A percentile compares a stretch with the other conserved stretches of the same genome.
phyloP scores from a whole-genome alignment of 2,888 invertebrate genomes.

The Drosophila atroscutellata region DNA sequence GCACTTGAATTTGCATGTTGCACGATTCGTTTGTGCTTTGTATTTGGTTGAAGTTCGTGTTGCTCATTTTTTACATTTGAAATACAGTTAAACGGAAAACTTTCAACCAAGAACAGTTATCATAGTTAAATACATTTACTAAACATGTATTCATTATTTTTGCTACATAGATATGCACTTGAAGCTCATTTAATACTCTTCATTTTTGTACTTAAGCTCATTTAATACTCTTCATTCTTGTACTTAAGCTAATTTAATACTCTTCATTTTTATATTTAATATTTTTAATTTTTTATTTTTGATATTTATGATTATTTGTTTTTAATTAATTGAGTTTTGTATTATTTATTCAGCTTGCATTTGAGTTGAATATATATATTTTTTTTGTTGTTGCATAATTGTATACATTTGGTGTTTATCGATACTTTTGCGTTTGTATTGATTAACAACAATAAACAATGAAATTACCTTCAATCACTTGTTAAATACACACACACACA shows the following conservation, averaged over 20 bases:
- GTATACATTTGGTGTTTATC: neutral
- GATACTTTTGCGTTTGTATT: conserved; percentile 15
- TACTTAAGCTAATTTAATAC: neutral
- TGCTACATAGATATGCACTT: neutral
- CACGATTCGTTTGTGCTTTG: neutral
- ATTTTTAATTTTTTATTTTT: neutral
- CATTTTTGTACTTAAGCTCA: no score
- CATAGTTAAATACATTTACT: neutral
- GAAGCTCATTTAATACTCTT: neutral
- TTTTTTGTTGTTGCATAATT: conserved; percentile 9
- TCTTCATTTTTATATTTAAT: neutral
- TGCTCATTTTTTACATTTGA: neutral
- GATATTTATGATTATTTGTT: neutral
- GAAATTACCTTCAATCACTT: conserved; percentile 72
- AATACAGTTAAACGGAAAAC: neutral
- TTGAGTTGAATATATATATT: neutral
- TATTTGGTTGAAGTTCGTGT: neutral
- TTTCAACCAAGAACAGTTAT: neutral
- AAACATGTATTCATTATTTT: neutral
- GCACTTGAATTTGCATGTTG: neutral
- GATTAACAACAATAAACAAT: conserved; percentile 55
- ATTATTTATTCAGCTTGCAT: neutral
- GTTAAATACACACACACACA: conserved; percentile 48
- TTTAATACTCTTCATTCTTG: no score
- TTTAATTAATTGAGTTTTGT: neutral